Base-by-base conservation (phyloP, 2,888 invertebrate species). In the Agrotis exclamationis region DNA sequence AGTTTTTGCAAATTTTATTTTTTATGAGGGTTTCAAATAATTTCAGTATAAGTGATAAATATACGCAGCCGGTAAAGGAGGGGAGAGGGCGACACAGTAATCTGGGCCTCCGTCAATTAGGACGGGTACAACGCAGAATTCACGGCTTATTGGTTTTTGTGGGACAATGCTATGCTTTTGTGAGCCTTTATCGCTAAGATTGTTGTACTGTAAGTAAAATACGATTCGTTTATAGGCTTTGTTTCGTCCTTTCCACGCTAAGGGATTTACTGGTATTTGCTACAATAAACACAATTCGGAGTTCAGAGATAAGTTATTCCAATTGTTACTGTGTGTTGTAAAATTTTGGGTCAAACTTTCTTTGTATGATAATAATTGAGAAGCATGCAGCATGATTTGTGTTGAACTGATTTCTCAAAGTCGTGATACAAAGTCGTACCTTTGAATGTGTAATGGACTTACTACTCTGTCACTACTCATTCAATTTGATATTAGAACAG, bases 121-220 rank as follows among this genome's bases (percentile, higher is more conserved):
- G 77, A 73, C 60, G 80, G 77, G 74, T 65, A 80, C 68, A 75
- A 77, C 80, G 75, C 81, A 77, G 70, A 83, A 85, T 78, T 82
- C 83, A 76, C 78, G 76, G 82, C 74, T 81, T 86, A 87, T 87
- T 87, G 86, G 83, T 80, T 84, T 83, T 86, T 81, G 81, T 76
- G 81, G 73, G 70, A 84, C 85, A 79, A 80, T 75, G 72, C 79
- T 72, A 63, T 75, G 76, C 78, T 76, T 74, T 79, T 74, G 74
- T 72, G 80, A 85, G 80, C 66, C 69, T 80, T 78, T 80, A 70
- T 74, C 72, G 66, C 67, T 78, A 62, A 84, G 67, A 84, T 70
- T 77, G 64, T 70, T 77, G 64, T 81, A 82, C 77, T 74, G 58
- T 75, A 68, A 74, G 70, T 75, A 63, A 76, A 80, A 85, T 77